Evolutionary conservation across 2,888 invertebrate species (phyloP), one percentile per base, ranked within the genome.

Genomic region (Himalopsyche japonica): DNA sequence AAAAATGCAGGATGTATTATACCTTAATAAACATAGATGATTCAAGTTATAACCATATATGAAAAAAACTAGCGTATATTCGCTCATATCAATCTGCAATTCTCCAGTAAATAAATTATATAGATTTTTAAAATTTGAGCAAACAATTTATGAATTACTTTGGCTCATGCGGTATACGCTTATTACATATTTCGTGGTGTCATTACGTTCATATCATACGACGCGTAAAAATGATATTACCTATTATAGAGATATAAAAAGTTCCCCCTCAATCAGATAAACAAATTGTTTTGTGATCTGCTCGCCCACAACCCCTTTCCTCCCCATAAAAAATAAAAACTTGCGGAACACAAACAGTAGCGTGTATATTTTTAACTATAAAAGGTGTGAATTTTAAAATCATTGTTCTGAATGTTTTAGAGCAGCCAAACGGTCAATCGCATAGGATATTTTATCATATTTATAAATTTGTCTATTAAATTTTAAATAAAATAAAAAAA

Each of bases 261-360:
- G 47, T 47, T 12, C 47, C 48, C n/a, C 76, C 76, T 76, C 32
- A 80, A 80, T 80, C 83, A 76, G 83, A 83, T 83, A 80, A 57
- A 76, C 76, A 79, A 83, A 83, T 83, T 83, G 83, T 83, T 83
- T 83, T 76, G 83, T 48, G 70, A 18, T 77, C 76, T 76, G 24
- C 80, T 49, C 24, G 20, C 20, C 57, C 49, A 47, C 49, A 18
- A 79, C 47, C 43, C 80, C 80, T 80, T 80, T 27, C 80, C 47
- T 27, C 76, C 76, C 76, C 57, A 57, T 24, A 24, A 57, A 57
- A 57, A 20, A 57, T 57, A 57, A 57, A 57, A 20, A 57, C 57
- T 57, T 24, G 2, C 24, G 57, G 57, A 10, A 20, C 57, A 57
- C 1, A 20, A 20, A 10, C 57, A 57, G 20, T 57, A 20, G 57